A percentile compares a stretch with the other conserved stretches of the same genome.
phyloP scores from a whole-genome alignment of 2,797 vertebrate species.

The Peromyscus aztecus region DNA sequence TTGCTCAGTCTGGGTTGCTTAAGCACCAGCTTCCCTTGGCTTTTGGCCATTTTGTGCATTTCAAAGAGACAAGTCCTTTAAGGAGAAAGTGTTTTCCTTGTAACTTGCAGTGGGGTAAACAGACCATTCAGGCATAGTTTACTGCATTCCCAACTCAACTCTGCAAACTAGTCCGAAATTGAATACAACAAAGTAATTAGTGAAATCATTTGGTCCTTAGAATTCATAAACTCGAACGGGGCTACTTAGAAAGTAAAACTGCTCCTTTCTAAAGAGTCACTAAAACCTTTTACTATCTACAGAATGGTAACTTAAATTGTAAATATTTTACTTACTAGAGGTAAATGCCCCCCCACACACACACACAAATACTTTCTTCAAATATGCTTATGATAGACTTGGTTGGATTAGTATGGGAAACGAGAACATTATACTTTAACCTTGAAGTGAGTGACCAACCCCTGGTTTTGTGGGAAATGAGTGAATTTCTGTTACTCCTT shows the following conservation, averaged over 20 bases:
- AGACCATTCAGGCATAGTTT: constrained; percentile 89
- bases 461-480: background rate
- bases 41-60: constrained; percentile 88
- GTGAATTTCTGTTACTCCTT: background rate
- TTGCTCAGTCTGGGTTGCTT: constrained; percentile 90
- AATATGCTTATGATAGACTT: background rate
- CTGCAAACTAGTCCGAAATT: constrained; percentile 84
- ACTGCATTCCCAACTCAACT: constrained; percentile 88
- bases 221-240: constrained; percentile 82
- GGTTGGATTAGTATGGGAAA: background rate
- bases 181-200: constrained; percentile 87
- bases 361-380: background rate
- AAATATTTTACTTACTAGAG: background rate
- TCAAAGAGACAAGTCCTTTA: constrained; percentile 89
- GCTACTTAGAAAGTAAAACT: constrained; percentile 61
- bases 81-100: constrained; percentile 87
- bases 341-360: background rate
- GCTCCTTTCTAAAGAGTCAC: constrained; percentile 65
- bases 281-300: constrained; percentile 74
- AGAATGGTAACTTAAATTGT: background rate
- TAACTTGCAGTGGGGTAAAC: constrained; percentile 89
- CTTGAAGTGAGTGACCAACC: background rate
- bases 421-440: background rate
- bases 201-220: constrained; percentile 86
- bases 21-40: constrained; percentile 90